phyloP scores from a whole-genome alignment of 2,888 invertebrate genomes.

The Patella caerulea region DNA sequence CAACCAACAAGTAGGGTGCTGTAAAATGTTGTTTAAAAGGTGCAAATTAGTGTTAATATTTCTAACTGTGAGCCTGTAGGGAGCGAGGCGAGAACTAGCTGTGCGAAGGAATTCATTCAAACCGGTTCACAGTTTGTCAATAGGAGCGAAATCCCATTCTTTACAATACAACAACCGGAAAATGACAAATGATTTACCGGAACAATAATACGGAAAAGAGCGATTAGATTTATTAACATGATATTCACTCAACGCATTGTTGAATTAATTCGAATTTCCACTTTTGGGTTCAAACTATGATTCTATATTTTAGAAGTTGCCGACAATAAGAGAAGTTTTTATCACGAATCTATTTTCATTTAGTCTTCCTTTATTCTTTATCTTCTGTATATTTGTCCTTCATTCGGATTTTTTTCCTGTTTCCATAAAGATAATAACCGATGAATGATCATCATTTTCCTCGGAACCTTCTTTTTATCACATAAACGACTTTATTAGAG shows the following conservation, averaged over 20 bases:
- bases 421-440: too few relatives aligned
- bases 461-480: too few relatives aligned
- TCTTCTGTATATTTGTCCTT: too few relatives aligned
- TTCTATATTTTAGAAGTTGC: not conserved
- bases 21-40: not conserved
- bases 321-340: not conserved
- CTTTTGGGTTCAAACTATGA: not conserved
- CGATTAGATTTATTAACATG: not conserved
- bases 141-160: not conserved
- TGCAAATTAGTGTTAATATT: not conserved
- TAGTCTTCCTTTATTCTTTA: too few relatives aligned
- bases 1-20: not conserved
- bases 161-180: not conserved
- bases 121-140: not conserved
- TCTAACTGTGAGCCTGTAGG: not conserved
- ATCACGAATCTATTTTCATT: too few relatives aligned
- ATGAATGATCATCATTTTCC: too few relatives aligned
- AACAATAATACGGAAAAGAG: not conserved
- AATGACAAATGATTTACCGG: not conserved
- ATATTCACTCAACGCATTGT: not conserved
- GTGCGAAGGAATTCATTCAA: not conserved
- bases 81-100: not conserved
- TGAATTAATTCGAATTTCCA: constrained; percentile 1
- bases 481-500: too few relatives aligned
- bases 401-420: too few relatives aligned